These are phyloP conservation scores for Drosophila longiperda DNA, from an alignment of 2,888 invertebrate genomes.

Conservation along the genomic window DNA sequence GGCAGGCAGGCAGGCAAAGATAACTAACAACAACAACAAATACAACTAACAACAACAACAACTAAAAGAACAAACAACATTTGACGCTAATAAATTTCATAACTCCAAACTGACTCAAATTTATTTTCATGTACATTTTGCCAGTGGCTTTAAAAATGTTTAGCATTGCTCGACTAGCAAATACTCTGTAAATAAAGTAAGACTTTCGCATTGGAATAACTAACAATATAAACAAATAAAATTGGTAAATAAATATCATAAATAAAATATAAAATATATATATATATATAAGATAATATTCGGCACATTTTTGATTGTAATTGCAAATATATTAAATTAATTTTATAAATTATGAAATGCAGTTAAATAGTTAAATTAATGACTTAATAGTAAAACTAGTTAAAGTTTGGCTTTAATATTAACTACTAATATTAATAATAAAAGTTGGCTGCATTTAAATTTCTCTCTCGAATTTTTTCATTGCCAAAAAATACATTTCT, in stretches of 20 bases:
- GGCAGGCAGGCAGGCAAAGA: neutral
- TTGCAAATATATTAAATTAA: neutral
- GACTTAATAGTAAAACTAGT: neutral
- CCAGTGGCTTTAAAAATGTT: neutral
- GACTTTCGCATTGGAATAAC: neutral
- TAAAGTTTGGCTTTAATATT: neutral
- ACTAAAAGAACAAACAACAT: constrained; percentile 30
- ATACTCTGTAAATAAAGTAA: neutral
- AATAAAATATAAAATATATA: neutral
- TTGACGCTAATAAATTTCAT: constrained; percentile 65
- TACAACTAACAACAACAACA: neutral
- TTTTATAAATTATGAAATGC: neutral
- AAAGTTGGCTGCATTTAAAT: neutral
- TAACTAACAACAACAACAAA: constrained; percentile 1
- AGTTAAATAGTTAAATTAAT: accelerated
- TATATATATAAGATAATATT: neutral
- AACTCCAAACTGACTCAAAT: constrained; percentile 53
- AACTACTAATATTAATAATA: neutral
- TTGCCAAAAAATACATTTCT: neutral
- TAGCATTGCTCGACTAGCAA: neutral
- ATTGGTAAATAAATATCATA: neutral
- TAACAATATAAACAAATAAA: neutral
- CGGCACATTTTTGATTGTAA: neutral
- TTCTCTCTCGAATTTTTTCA: neutral
- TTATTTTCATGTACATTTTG: constrained; percentile 47